Evolutionary conservation across 2,888 invertebrate species (phyloP).

Genomic region (Peribatodes rhomboidaria): DNA sequence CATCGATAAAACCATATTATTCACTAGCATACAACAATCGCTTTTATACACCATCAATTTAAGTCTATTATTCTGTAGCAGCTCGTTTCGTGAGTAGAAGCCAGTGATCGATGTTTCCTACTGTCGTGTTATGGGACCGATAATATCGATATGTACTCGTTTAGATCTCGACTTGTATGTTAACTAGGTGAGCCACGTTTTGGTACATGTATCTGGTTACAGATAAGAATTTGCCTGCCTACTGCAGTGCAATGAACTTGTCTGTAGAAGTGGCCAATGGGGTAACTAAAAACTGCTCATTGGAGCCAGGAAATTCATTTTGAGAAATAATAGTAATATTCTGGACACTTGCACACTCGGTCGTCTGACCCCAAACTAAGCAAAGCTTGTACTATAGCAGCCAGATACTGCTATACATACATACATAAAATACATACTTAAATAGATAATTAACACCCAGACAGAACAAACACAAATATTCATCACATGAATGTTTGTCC

Average conservation of each 20-base stretch:
- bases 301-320: no score
- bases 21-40: slow-evolving; percentile 19
- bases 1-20: slow-evolving; percentile 47
- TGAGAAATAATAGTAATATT: no score
- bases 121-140: slow-evolving; percentile 48
- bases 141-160: slow-evolving; percentile 49
- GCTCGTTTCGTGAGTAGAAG: slow-evolving; percentile 43
- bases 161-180: slow-evolving; percentile 47
- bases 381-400: no score
- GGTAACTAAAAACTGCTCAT: background rate
- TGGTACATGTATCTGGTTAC: background rate
- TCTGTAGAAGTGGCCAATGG: background rate
- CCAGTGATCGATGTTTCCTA: slow-evolving; percentile 57
- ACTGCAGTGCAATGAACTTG: background rate
- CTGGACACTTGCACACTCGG: no score
- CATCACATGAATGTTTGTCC: no score
- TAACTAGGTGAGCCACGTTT: slow-evolving; percentile 13
- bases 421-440: no score
- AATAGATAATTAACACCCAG: no score
- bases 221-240: no score
- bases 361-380: no score
- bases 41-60: slow-evolving; percentile 15
- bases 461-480: no score
- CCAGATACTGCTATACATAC: no score
- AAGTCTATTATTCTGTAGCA: slow-evolving; percentile 40